phyloP scores from a whole-genome alignment of 2,797 vertebrate genomes.

The Anableps anableps region DNA sequence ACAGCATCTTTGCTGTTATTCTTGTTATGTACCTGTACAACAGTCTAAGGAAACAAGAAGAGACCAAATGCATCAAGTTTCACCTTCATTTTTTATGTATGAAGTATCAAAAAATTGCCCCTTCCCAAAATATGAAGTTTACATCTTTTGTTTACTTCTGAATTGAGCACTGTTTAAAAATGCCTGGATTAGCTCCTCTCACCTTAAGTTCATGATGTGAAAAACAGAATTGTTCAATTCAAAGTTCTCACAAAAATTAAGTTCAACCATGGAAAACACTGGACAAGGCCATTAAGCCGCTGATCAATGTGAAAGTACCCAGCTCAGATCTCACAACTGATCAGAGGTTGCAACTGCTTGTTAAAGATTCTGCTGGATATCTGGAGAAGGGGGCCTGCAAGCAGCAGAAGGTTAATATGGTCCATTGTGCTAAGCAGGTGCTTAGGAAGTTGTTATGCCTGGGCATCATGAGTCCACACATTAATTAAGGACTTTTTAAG shows the following conservation, averaged over 20 bases:
- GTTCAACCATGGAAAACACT: background rate
- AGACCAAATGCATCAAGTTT: background rate
- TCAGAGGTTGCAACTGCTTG: conserved; percentile 44
- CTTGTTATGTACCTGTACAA: too few relatives aligned
- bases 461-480: conserved; percentile 65
- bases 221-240: background rate
- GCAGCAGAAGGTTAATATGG: conserved; percentile 63
- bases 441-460: conserved; percentile 67
- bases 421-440: conserved; percentile 65
- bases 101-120: background rate
- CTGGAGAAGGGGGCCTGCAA: conserved; percentile 46
- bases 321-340: conserved; percentile 25
- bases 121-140: background rate
- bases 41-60: background rate
- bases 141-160: background rate
- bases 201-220: background rate
- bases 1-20: too few relatives aligned
- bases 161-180: background rate
- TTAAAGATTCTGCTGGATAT: conserved; percentile 54
- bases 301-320: conserved; percentile 32
- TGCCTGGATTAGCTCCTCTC: background rate
- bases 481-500: conserved; percentile 76
- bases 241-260: background rate
- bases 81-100: background rate
- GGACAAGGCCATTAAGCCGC: conserved; percentile 35